A percentile compares a stretch with the other conserved stretches of the same genome.
Evolutionary conservation across 2,113 vertebrate species (phyloP).

Genomic region (Daboia siamensis): DNA sequence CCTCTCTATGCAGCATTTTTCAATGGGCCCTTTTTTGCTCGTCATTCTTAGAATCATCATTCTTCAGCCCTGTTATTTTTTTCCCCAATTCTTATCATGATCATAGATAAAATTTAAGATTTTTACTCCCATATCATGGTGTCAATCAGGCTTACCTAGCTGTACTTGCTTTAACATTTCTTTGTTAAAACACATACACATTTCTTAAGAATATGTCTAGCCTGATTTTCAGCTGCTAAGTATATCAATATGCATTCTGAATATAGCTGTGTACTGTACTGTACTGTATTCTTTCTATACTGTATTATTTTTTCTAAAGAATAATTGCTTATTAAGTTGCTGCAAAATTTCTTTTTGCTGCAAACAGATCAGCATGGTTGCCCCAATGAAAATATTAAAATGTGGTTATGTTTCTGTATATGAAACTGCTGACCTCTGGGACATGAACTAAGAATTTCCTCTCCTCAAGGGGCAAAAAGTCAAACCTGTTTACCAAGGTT

Average conservation of each 20-base stretch:
- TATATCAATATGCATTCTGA: not conserved
- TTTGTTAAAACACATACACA: not conserved
- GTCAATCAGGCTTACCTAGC: not conserved
- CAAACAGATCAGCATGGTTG: not conserved
- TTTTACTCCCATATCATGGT: not conserved
- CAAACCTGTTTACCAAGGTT: not conserved
- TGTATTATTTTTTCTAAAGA: no score
- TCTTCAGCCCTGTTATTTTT: not conserved
- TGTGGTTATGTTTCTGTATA: not conserved
- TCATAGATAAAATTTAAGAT: not conserved
- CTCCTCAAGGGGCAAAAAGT: not conserved
- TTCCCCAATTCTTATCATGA: not conserved
- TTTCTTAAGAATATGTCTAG: not conserved
- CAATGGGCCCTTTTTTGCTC: not conserved
- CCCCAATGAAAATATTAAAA: not conserved
- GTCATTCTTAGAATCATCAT: not conserved
- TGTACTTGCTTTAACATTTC: not conserved
- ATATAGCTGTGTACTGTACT: not conserved
- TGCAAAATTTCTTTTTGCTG: not conserved
- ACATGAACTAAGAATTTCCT: not conserved
- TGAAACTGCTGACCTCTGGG: not conserved
- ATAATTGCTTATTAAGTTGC: not conserved
- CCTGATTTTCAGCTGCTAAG: not conserved
- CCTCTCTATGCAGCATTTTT: not conserved
- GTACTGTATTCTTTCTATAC: no score